phyloP scores from a whole-genome alignment of 64 coral and sea anemone genomes.

The Trachythela sp. region DNA sequence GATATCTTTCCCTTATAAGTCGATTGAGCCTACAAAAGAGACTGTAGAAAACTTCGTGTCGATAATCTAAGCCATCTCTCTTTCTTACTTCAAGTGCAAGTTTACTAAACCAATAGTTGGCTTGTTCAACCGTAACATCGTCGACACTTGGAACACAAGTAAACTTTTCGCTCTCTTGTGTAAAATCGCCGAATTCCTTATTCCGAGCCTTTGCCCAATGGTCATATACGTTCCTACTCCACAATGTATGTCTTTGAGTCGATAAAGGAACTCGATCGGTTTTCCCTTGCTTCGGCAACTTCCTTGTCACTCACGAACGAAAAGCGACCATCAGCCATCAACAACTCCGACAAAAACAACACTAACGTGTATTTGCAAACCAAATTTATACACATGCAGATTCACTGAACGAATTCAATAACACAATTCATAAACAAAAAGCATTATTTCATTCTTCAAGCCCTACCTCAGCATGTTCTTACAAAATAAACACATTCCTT shows the following conservation, averaged over 20 bases:
- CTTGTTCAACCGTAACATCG: not conserved
- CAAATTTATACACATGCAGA: too few relatives aligned
- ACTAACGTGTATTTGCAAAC: not conserved
- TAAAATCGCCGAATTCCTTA: constrained; percentile 31
- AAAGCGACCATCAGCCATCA: not conserved
- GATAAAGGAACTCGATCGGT: not conserved
- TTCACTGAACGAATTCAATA: too few relatives aligned
- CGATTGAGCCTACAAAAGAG: constrained; percentile 24
- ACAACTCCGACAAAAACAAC: not conserved
- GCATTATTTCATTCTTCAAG: too few relatives aligned
- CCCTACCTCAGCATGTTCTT: too few relatives aligned
- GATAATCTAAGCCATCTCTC: constrained; percentile 31
- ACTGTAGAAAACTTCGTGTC: constrained; percentile 22
- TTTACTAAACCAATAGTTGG: constrained; percentile 22
- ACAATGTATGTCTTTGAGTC: not conserved
- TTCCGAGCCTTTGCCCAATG: constrained; percentile 20
- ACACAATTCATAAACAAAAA: too few relatives aligned
- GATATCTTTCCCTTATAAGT: not conserved
- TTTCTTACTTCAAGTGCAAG: constrained; percentile 28
- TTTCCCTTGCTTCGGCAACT: not conserved
- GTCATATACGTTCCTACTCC: constrained; percentile 16
- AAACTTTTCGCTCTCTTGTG: constrained; percentile 3
- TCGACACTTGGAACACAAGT: not conserved
- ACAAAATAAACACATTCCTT: too few relatives aligned
- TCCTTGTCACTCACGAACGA: not conserved